Conservation (phyloP, 2,888 invertebrate species). For the Seira sanloemensis region DNA sequence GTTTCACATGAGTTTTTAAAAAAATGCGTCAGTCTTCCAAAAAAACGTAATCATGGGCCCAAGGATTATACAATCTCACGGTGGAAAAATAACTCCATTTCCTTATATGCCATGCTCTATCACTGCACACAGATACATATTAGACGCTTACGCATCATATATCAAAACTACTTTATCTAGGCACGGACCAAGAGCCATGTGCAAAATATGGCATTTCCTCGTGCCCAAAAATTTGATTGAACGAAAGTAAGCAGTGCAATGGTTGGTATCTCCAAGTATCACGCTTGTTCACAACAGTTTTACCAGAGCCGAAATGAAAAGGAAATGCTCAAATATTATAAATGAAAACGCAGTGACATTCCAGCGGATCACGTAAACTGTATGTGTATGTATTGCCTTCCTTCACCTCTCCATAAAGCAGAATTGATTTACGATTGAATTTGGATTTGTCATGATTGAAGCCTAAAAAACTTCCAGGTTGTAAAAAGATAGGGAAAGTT, state of each 20-base stretch:
- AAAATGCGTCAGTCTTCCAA: neutral
- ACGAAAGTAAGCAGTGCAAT: neutral
- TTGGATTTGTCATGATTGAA: neutral
- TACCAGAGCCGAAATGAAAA: neutral
- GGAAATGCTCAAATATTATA: neutral
- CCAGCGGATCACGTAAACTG: no score
- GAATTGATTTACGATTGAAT: neutral
- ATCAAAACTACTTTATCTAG: neutral
- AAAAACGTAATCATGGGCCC: neutral
- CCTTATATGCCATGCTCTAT: neutral
- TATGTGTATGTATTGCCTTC: neutral
- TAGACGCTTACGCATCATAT: neutral
- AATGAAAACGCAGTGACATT: no score
- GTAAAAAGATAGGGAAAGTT: neutral
- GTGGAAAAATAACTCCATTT: no score
- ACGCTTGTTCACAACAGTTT: neutral
- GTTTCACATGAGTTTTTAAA: neutral
- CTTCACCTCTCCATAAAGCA: neutral
- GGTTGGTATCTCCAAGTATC: neutral
- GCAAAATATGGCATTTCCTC: neutral
- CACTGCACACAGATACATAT: no score
- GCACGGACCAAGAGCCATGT: constrained; percentile 4
- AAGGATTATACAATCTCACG: no score
- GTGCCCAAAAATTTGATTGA: neutral
- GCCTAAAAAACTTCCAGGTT: neutral